Evolutionary conservation across 2,113 vertebrate genomes (phyloP).

Genomic region (Sturnus vulgaris): DNA sequence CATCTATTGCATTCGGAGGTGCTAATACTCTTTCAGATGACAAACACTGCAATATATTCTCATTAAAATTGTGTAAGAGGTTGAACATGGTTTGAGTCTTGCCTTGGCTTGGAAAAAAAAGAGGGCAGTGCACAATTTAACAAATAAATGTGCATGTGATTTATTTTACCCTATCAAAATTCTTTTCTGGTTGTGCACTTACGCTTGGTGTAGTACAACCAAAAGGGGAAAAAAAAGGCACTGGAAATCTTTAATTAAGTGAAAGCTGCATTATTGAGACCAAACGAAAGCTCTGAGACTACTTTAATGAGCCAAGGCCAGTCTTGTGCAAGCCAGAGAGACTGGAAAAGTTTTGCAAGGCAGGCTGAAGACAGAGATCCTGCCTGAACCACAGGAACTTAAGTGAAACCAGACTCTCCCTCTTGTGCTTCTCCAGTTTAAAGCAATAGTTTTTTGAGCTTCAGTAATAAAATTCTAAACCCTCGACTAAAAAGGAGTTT

Average conservation of each 20-base stretch:
- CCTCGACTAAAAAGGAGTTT: neutral
- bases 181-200: conserved; percentile 10
- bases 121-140: neutral
- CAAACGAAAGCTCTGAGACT: neutral
- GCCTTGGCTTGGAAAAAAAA: neutral
- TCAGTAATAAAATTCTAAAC: neutral
- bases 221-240: neutral
- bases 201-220: neutral
- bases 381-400: neutral
- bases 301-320: neutral
- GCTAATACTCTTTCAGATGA: conserved; percentile 26
- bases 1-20: neutral
- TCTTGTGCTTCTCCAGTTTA: neutral
- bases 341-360: conserved; percentile 8
- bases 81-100: neutral
- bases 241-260: conserved; percentile 35
- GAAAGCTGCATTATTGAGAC: conserved; percentile 8
- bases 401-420: conserved; percentile 32
- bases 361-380: neutral
- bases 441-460: neutral
- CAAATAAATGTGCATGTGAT: conserved; percentile 7
- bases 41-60: conserved; percentile 49
- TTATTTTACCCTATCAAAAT: neutral
- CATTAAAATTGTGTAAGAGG: conserved; percentile 24
- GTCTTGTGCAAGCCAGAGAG: neutral